Evolutionary conservation across 2,797 vertebrate species (phyloP).

Genomic region (Girardinus metallicus): DNA sequence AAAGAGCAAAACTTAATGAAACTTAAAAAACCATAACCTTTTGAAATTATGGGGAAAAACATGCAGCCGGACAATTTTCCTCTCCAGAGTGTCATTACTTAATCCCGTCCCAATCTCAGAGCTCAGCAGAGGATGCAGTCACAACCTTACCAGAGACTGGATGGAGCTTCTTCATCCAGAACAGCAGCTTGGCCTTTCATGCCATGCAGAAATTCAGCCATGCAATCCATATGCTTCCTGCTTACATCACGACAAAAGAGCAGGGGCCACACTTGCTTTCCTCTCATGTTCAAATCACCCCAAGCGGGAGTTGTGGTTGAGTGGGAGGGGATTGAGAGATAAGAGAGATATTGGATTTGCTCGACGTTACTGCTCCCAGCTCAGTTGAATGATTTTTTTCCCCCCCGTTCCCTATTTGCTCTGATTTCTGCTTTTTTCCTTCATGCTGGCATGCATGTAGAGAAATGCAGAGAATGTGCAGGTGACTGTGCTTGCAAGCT

Average conservation of each 20-base stretch:
- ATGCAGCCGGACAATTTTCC: conserved; percentile 18
- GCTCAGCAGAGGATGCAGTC: conserved; percentile 31
- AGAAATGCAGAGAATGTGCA: conserved; percentile 60
- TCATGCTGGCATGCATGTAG: conserved; percentile 58
- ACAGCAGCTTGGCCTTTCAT: conserved; percentile 31
- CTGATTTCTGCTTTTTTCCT: conserved; percentile 60
- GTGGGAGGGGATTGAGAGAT: conserved; percentile 79
- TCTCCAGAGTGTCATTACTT: conserved; percentile 14
- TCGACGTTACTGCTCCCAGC: conserved; percentile 57
- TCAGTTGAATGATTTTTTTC: conserved; percentile 58
- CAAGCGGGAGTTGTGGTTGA: conserved; percentile 65
- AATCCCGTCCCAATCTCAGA: conserved; percentile 20
- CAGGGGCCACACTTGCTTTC: conserved; percentile 43
- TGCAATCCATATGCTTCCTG: conserved; percentile 55
- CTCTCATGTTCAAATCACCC: conserved; percentile 65
- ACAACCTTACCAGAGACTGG: conserved; percentile 23
- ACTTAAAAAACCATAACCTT: conserved; percentile 1
- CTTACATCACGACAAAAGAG: conserved; percentile 45
- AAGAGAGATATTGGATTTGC: conserved; percentile 71
- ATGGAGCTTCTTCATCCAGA: conserved; percentile 43
- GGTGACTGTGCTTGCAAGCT: conserved; percentile 72
- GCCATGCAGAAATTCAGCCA: conserved; percentile 44
- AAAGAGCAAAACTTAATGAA: not conserved
- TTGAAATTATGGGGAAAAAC: conserved; percentile 19
- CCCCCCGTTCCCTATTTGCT: conserved; percentile 48